A percentile compares a stretch with the other conserved stretches of the same genome.
Evolutionary conservation across 1,140 invertebrate species (phyloP).

Genomic region (Drosophila funebris): DNA sequence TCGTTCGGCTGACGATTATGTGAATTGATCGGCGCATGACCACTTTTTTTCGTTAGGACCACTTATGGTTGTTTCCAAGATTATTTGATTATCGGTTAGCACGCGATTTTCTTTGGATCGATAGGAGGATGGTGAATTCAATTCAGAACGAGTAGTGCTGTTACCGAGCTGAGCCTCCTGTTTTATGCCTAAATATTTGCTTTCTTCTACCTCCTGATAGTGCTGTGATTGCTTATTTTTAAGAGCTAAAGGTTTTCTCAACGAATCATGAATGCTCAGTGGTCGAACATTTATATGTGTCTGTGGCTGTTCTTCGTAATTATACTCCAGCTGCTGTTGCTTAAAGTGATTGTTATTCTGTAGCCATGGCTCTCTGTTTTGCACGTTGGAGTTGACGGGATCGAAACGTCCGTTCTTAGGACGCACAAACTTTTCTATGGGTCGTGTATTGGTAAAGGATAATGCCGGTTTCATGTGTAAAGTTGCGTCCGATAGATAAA

Average conservation of each 20-base stretch:
- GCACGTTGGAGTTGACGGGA: constrained; percentile 72
- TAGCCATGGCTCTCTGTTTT: constrained; percentile 53
- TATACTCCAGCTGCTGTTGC: constrained; percentile 74
- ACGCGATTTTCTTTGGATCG: constrained; percentile 69
- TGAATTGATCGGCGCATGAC: constrained; percentile 67
- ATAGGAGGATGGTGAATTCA: constrained; percentile 26
- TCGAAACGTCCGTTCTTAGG: constrained; percentile 74
- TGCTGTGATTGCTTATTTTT: constrained; percentile 20
- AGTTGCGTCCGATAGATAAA: constrained; percentile 23
- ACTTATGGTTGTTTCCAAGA: constrained; percentile 31
- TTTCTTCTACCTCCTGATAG: constrained; percentile 3
- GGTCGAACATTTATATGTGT: constrained; percentile 19
- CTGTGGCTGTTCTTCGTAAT: constrained; percentile 82
- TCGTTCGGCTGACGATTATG: constrained; percentile 42
- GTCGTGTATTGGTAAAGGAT: constrained; percentile 43
- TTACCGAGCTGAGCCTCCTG: not conserved
- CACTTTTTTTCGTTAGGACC: constrained; percentile 14
- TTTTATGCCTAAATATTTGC: constrained; percentile 39
- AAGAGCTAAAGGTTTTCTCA: constrained; percentile 53
- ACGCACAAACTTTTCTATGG: constrained; percentile 68
- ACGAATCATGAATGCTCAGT: constrained; percentile 22
- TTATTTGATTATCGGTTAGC: constrained; percentile 61
- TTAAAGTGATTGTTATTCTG: constrained; percentile 67
- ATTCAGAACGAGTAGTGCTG: constrained; percentile 26
- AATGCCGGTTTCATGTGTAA: constrained; percentile 30